Percentiles rank a stretch among this genome's conserved stretches.
These are phyloP conservation scores for Proisotoma minuta DNA, from an alignment of 2,888 invertebrate species.

Conservation along the genomic window DNA sequence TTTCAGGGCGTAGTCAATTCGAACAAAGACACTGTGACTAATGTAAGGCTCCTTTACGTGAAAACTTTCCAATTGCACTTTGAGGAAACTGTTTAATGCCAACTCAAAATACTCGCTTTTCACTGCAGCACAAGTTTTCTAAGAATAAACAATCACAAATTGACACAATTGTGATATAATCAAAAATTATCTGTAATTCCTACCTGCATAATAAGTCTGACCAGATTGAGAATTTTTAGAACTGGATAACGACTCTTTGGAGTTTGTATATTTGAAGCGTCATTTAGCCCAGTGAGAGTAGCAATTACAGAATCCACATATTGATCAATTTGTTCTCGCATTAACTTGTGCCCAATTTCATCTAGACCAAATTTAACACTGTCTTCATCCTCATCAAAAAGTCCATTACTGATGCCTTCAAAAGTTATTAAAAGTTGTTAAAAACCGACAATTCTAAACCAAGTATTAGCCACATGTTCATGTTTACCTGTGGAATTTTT, in stretches of 20 bases:
- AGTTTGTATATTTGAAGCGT: background rate
- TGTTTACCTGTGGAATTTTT: too few relatives aligned
- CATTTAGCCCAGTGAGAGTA: background rate
- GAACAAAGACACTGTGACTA: background rate
- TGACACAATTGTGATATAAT: background rate
- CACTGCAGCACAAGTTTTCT: conserved; percentile 10
- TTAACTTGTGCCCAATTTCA: background rate
- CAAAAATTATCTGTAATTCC: background rate
- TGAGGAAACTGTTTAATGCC: conserved; percentile 10
- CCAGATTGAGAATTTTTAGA: conserved; percentile 15
- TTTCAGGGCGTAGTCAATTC: conserved; percentile 7
- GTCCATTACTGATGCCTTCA: too few relatives aligned
- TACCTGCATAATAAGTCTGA: conserved; percentile 27
- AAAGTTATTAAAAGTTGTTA: background rate
- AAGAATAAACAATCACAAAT: background rate
- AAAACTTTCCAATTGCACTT: conserved; percentile 10
- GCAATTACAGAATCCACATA: background rate
- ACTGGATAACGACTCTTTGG: conserved; percentile 15
- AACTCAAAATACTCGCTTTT: conserved; percentile 8
- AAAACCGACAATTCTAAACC: background rate
- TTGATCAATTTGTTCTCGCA: conserved; percentile 5
- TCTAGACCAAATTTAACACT: background rate
- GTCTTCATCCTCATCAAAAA: conserved; percentile 1
- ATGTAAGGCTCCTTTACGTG: conserved; percentile 16
- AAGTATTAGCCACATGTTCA: too few relatives aligned